Evolutionary conservation across 35 echinoderm and acorn worm species (phyloP), one percentile per base, ranked within the genome.

Genomic region (Anneissia japonica): DNA sequence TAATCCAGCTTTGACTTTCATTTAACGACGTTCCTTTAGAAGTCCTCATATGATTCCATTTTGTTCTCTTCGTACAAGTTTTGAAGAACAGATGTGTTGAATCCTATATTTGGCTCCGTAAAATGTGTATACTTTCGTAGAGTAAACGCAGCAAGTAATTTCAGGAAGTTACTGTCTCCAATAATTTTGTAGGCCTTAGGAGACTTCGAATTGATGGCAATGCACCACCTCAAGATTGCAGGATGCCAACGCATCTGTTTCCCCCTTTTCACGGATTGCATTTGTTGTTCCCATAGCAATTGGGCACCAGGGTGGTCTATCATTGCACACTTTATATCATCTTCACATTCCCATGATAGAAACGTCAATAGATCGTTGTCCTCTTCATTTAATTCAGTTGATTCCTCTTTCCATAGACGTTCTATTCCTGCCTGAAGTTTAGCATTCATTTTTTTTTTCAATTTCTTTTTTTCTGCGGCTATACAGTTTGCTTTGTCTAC

Each of bases 1-100:
- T 9, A 93, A 73, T 0, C 81, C 86, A 0, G 81, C 29, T 23
- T 83, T 88, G 9, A 88, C 79, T 75, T 88, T 88, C 74, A 93
- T 85, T n/a, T 93, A 86, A 74, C 19, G 0, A 88, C 51, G 39
- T 93, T 77, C 86, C 80, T n/a, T 83, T 73, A 88, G 73, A 35
- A 55, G 31, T 64, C 26, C 16, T 80, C n/a, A 40, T 32, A n/a
- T n/a, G n/a, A n/a, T n/a, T n/a, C n/a, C n/a, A n/a, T n/a, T n/a
- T n/a, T n/a, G n/a, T n/a, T n/a, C n/a, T n/a, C n/a, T n/a, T n/a
- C n/a, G n/a, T n/a, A n/a, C n/a, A n/a, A n/a, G n/a, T n/a, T 80
- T 37, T 80, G 11, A 80, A 80, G 78, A 80, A 80, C 34, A 11
- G 43, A 38, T 30, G 37, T 46, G 56, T 83, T 83, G 39, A 83